Evolutionary conservation across 2,888 invertebrate species (phyloP).

Genomic region (Micoletzkya japonica): DNA sequence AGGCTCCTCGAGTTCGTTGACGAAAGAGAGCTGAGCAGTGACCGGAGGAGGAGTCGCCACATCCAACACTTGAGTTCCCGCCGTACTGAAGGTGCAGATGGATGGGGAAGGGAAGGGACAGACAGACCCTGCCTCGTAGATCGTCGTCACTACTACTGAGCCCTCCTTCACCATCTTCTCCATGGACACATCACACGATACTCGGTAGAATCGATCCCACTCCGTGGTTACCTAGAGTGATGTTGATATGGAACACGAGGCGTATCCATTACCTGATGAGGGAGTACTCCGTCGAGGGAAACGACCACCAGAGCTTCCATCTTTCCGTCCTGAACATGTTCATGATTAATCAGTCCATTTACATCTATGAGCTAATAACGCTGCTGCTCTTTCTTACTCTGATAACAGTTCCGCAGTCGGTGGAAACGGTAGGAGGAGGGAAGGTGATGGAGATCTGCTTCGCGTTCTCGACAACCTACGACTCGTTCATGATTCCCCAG

Average conservation of each 20-base stretch:
- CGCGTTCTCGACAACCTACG: slow-evolving; percentile 61
- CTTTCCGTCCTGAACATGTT: slow-evolving; percentile 55
- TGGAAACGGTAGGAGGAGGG: slow-evolving; percentile 63
- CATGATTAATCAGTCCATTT: not conserved
- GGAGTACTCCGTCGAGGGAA: slow-evolving; percentile 63
- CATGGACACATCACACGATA: slow-evolving; percentile 63
- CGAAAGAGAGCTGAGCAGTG: slow-evolving; percentile 60
- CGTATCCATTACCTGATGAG: slow-evolving; percentile 54
- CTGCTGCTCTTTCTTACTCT: slow-evolving; percentile 33
- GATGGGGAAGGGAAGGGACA: not conserved
- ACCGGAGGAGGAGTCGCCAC: slow-evolving; percentile 64
- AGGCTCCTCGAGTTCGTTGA: slow-evolving; percentile 58
- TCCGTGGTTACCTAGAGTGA: slow-evolving; percentile 59
- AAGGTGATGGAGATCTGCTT: slow-evolving; percentile 64
- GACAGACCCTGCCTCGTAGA: slow-evolving; percentile 61
- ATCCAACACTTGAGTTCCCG: slow-evolving; percentile 56
- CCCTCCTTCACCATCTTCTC: slow-evolving; percentile 64
- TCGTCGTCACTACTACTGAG: slow-evolving; percentile 64
- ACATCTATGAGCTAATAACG: not conserved
- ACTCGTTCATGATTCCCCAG: not conserved
- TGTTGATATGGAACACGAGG: not conserved
- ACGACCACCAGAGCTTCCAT: slow-evolving; percentile 64
- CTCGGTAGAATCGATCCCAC: slow-evolving; percentile 64
- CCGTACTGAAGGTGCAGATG: slow-evolving; percentile 21
- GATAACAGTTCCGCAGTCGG: slow-evolving; percentile 63